Evolutionary conservation across 2,888 invertebrate genomes (phyloP), one percentile per base, ranked within the genome.

Genomic region (Brachyopa scutellaris): DNA sequence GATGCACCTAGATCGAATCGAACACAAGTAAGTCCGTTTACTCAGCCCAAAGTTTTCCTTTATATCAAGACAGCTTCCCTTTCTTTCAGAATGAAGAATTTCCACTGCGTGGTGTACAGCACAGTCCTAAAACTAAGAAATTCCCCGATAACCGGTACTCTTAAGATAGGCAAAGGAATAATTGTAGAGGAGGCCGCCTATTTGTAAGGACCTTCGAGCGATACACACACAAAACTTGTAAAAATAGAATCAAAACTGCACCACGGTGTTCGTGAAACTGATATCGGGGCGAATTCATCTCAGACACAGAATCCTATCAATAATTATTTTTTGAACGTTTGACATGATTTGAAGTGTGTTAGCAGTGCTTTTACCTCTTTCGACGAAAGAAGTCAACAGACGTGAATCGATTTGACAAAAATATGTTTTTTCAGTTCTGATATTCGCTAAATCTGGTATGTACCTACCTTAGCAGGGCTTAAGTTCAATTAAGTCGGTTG

Each of bases 31-130:
- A 53, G 45, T n/a, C n/a, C n/a, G n/a, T n/a, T n/a, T n/a, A n/a
- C n/a, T n/a, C n/a, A n/a, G n/a, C n/a, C n/a, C n/a, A n/a, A n/a
- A n/a, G n/a, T n/a, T n/a, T n/a, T n/a, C n/a, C n/a, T n/a, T n/a
- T n/a, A n/a, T n/a, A n/a, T n/a, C n/a, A n/a, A n/a, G n/a, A n/a
- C n/a, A 26, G 2, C 7, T 36, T 49, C 67, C n/a, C 42, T 9
- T 26, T 13, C 7, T 83, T 62, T 2, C 69, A 89, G 88, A 36
- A 85, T 85, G 89, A 88, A 57, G 89, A 89, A 70, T 89, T 89
- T 66, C 89, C 89, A 2, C 87, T 89, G 15, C 89, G 89, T 84
- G 86, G 85, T 40, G 83, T 86, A 36, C 87, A n/a, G n/a, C n/a
- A 87, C 45, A 88, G 87, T 86, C 86, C 87, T 64, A 86, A 88